Conservation (phyloP, 1,140 invertebrate species). For the Hestina assimilis region DNA sequence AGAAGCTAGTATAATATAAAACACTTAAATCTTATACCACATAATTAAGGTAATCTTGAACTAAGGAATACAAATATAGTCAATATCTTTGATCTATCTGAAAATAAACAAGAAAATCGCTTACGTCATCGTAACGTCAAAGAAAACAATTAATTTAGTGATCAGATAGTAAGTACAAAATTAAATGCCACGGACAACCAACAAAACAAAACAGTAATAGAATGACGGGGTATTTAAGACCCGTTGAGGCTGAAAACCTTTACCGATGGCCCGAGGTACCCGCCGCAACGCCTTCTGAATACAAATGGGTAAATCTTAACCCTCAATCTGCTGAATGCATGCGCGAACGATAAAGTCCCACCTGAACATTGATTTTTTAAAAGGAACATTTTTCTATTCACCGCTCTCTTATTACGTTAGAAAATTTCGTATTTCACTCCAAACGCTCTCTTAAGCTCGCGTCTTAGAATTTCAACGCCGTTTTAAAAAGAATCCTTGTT, state of each 20-base stretch:
- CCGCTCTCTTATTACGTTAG: constrained; percentile 28
- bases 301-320: constrained; percentile 66
- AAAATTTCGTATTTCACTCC: constrained; percentile 24
- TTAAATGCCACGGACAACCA: constrained; percentile 31
- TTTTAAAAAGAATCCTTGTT: constrained; percentile 14
- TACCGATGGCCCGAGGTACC: constrained; percentile 41
- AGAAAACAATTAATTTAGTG: too few relatives aligned
- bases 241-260: constrained; percentile 44
- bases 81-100: too few relatives aligned
- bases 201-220: constrained; percentile 51
- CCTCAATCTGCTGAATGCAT: constrained; percentile 62
- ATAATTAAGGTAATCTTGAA: too few relatives aligned
- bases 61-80: too few relatives aligned
- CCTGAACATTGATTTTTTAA: constrained; percentile 63
- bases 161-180: too few relatives aligned
- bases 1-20: too few relatives aligned
- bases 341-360: constrained; percentile 46
- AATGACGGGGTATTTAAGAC: constrained; percentile 57
- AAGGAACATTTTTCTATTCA: constrained; percentile 41
- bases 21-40: too few relatives aligned
- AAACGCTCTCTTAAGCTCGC: constrained; percentile 14
- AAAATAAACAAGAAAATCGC: too few relatives aligned
- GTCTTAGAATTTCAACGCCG: constrained; percentile 13
- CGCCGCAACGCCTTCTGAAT: constrained; percentile 42
- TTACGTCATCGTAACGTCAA: too few relatives aligned